Percentiles rank a stretch among this genome's conserved stretches.
Conservation (phyloP, 2,797 vertebrate species). For the Onychomys torridus region DNA sequence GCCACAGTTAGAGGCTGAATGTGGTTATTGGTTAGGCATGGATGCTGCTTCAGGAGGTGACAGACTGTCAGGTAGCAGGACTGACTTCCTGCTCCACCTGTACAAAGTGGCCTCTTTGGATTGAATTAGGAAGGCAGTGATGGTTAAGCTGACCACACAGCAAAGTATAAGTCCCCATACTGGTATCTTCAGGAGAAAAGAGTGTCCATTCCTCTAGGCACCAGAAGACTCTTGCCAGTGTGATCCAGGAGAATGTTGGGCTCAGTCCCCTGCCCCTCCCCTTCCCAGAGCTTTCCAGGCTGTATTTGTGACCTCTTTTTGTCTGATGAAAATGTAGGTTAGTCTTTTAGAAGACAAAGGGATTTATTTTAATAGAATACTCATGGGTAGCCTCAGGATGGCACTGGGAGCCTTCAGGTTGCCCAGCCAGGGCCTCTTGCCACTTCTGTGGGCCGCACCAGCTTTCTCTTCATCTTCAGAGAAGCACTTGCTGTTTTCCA, state of each 20-base stretch:
- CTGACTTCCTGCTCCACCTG: background rate
- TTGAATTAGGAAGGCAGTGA: slow-evolving; percentile 8
- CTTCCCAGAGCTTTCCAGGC: slow-evolving; percentile 28
- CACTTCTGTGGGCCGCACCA: background rate
- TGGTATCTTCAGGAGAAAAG: background rate
- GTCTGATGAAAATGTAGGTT: slow-evolving; percentile 81
- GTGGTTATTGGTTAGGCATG: background rate
- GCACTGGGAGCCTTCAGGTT: background rate
- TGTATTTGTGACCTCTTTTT: slow-evolving; percentile 80
- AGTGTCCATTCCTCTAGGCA: background rate
- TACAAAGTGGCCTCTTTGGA: background rate
- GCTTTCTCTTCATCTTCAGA: background rate
- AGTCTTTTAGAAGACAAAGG: slow-evolving; percentile 74
- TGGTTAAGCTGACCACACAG: background rate
- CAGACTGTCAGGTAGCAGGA: background rate
- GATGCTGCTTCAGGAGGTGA: slow-evolving; percentile 29
- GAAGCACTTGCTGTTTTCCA: background rate
- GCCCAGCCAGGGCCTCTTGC: background rate
- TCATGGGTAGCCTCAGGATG: slow-evolving; percentile 37
- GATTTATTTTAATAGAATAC: slow-evolving; percentile 45
- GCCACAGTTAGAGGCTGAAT: slow-evolving; percentile 8
- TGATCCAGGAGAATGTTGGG: background rate
- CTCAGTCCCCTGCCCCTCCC: background rate
- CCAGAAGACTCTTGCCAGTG: background rate
- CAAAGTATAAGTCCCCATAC: background rate